phyloP scores from a whole-genome alignment of 2,888 invertebrate species.

The Lasioglossum zephyrum region DNA sequence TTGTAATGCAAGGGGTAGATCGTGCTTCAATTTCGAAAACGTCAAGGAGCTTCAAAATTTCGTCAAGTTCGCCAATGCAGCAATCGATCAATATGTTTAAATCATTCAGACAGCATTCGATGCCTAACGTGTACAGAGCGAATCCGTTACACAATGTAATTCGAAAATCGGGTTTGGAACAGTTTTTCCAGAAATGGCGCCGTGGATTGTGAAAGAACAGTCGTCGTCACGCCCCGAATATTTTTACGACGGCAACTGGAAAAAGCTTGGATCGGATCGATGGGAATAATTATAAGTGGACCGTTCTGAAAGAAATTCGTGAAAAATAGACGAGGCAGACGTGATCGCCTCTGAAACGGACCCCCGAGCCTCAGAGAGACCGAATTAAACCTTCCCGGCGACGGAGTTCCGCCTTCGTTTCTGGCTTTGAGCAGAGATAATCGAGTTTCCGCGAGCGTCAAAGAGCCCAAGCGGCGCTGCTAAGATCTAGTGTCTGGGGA shows the following conservation, averaged over 20 bases:
- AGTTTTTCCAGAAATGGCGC: not conserved
- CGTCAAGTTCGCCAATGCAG: not conserved
- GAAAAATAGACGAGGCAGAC: constrained; percentile 31
- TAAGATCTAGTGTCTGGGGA: not conserved
- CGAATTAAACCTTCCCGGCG: constrained; percentile 29
- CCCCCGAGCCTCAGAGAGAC: not conserved
- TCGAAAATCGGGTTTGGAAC: not conserved
- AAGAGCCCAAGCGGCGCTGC: constrained; percentile 10
- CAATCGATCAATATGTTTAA: not conserved
- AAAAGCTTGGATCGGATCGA: constrained; percentile 38
- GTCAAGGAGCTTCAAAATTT: not conserved
- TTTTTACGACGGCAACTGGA: constrained; percentile 15
- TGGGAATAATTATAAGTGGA: constrained; percentile 42
- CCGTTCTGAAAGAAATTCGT: constrained; percentile 20
- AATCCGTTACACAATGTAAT: not conserved
- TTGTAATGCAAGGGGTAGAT: not conserved
- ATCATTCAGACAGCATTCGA: not conserved
- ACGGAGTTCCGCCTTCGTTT: constrained; percentile 37
- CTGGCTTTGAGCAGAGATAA: constrained; percentile 25
- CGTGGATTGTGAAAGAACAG: not conserved
- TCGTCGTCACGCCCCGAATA: not conserved
- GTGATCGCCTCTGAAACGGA: not conserved
- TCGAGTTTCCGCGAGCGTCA: constrained; percentile 26
- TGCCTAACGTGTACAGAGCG: not conserved
- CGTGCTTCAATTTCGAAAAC: not conserved